These are phyloP conservation scores for Athetis lepigone DNA, from an alignment of 2,888 invertebrate species.

Conservation along the genomic window DNA sequence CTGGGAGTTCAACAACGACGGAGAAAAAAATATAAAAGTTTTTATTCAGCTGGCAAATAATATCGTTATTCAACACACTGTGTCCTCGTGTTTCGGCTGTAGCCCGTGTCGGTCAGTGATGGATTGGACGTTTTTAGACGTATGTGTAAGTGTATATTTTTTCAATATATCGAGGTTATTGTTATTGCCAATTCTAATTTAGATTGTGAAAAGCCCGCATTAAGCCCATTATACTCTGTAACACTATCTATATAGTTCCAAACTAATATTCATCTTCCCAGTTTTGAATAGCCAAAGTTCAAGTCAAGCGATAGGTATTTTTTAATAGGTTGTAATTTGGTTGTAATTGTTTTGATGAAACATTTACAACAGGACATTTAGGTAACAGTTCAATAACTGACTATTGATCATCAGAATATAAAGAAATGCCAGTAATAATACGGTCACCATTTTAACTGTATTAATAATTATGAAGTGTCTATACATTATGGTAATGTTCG, in stretches of 20 bases:
- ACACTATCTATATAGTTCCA: too few relatives aligned
- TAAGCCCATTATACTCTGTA: not conserved
- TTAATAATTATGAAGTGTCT: not conserved
- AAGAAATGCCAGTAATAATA: too few relatives aligned
- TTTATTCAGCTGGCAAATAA: slow-evolving; percentile 44
- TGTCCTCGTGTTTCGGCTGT: slow-evolving; percentile 5
- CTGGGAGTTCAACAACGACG: slow-evolving; percentile 49
- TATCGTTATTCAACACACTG: slow-evolving; percentile 29
- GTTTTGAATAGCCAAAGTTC: not conserved
- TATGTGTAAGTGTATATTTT: not conserved
- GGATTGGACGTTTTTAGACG: slow-evolving; percentile 19
- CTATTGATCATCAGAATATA: too few relatives aligned
- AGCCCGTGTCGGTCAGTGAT: slow-evolving; percentile 14
- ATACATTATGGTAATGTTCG: too few relatives aligned
- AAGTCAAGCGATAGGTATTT: not conserved
- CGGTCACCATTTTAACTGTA: not conserved
- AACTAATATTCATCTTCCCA: too few relatives aligned
- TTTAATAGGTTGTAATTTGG: too few relatives aligned
- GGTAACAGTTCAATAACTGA: too few relatives aligned
- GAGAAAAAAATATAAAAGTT: slow-evolving; percentile 52
- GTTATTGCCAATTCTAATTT: slow-evolving; percentile 1
- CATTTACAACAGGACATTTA: too few relatives aligned
- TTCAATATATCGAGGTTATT: not conserved
- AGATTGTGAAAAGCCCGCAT: not conserved
- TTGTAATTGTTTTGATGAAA: too few relatives aligned